phyloP scores from a whole-genome alignment of 2,113 vertebrate species.

The Albula goreensis region DNA sequence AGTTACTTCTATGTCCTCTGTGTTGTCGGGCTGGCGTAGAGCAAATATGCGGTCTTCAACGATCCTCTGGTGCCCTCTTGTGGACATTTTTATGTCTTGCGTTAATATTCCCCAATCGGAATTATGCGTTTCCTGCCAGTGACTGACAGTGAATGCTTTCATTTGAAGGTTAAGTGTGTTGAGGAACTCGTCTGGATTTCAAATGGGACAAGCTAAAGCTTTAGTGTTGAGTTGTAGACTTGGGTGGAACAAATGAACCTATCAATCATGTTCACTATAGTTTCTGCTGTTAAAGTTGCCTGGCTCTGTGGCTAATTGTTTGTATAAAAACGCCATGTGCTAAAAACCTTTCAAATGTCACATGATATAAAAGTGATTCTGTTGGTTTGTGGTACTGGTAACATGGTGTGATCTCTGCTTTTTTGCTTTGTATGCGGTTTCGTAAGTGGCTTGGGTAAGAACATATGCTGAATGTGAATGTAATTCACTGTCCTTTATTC shows the following conservation, averaged over 20 bases:
- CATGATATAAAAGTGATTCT: too few species aligned
- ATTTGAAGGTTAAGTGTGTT: neutral
- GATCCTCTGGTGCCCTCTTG: constrained; percentile 6
- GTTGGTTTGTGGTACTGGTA: too few species aligned
- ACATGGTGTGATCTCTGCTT: neutral
- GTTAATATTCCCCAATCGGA: neutral
- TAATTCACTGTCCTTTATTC: constrained; percentile 18
- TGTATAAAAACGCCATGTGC: too few species aligned
- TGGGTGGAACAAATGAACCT: neutral
- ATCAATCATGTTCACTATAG: neutral
- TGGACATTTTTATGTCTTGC: neutral
- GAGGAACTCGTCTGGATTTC: neutral
- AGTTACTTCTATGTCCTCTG: neutral
- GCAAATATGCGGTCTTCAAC: neutral
- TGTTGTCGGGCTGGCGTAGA: neutral
- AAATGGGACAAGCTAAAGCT: too few species aligned
- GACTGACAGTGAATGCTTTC: neutral
- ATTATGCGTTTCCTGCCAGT: neutral
- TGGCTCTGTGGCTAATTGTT: too few species aligned
- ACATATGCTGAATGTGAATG: neutral
- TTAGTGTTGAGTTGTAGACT: neutral
- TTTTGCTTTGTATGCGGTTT: neutral
- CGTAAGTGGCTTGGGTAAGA: neutral
- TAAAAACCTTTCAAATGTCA: too few species aligned
- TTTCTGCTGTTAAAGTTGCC: too few species aligned